Percentiles rank a stretch among this genome's conserved stretches.
Evolutionary conservation across 2,888 invertebrate species (phyloP).

Genomic region (Chrysodeixis includens): DNA sequence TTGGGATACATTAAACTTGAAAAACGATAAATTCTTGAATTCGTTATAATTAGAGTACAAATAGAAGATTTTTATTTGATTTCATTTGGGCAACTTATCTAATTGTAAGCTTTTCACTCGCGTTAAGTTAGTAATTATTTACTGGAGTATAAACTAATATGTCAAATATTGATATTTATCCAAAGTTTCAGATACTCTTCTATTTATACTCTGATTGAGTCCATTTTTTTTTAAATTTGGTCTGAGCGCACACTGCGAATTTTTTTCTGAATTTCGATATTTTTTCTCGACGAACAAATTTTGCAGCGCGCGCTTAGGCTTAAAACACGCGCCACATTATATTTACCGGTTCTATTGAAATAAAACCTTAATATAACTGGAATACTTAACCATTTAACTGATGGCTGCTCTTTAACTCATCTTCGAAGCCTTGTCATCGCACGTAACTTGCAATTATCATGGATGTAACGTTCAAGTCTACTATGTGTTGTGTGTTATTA

Average conservation of each 20-base stretch:
- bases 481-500: slow-evolving; percentile 50
- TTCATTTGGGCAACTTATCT: no score
- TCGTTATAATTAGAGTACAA: not conserved
- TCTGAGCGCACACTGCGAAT: no score
- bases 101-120: no score
- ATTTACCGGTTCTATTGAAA: slow-evolving; percentile 24
- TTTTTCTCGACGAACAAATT: not conserved
- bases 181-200: no score
- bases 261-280: not conserved
- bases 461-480: slow-evolving; percentile 53
- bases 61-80: not conserved
- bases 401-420: slow-evolving; percentile 22
- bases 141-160: no score
- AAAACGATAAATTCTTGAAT: not conserved
- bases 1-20: slow-evolving; percentile 38
- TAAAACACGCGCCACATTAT: not conserved
- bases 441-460: slow-evolving; percentile 16
- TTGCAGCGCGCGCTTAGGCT: no score
- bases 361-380: slow-evolving; percentile 28
- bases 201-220: no score
- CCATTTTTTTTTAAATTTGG: no score
- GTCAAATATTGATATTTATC: no score
- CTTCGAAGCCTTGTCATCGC: slow-evolving; percentile 58
- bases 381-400: slow-evolving; percentile 14
- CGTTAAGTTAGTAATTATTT: no score